Base-by-base conservation (phyloP, 2,113 vertebrate genomes). In the Dromaius novaehollandiae region DNA sequence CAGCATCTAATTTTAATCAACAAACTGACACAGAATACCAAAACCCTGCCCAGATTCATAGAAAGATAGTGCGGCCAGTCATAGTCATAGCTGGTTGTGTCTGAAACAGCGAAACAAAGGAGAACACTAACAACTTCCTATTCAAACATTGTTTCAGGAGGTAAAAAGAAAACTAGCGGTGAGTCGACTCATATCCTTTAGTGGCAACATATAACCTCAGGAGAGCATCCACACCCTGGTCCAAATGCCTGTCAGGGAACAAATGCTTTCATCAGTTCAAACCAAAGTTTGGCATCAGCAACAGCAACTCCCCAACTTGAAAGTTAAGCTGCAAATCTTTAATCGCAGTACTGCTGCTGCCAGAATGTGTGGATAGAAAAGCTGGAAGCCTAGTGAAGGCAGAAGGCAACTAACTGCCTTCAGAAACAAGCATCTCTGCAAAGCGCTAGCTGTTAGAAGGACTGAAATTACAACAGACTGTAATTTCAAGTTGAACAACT, bases 261-360 rank as follows among this genome's bases (percentile, higher is more conserved):
- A 76, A 81, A 60, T 7, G 4, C n/a, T 76, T 68, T 78, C 50
- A 66, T n/a, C 38, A 22, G 1, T 53, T 77, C 69, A 36, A 69
- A 88, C 44, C 32, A 63, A n/a, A 10, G 7, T 53, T 88, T 86
- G 38, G 19, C 66, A 69, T 22, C 48, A 89, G 34, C 30, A 89
- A 64, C 25, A 85, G 75, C 65, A 96, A 46, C 38, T 76, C 85
- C 48, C 55, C 42, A 76, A 42, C n/a, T 13, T 44, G 75, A 71
- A 89, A 85, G 93, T 16, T 6, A 61, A 86, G 22, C 42, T 61
- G 64, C 34, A 93, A 55, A 64, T 71, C 65, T 71, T 89, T 76
- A 17, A 55, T 36, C 66, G 4, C 63, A 4, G 14, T 44, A 65
- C 32, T 85, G 4, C 46, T 85, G 34, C 51, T 91, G 92, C 28